Evolutionary conservation across 2,113 vertebrate species (phyloP), one percentile per base, ranked within the genome.

Genomic region (Actenoides hombroni): DNA sequence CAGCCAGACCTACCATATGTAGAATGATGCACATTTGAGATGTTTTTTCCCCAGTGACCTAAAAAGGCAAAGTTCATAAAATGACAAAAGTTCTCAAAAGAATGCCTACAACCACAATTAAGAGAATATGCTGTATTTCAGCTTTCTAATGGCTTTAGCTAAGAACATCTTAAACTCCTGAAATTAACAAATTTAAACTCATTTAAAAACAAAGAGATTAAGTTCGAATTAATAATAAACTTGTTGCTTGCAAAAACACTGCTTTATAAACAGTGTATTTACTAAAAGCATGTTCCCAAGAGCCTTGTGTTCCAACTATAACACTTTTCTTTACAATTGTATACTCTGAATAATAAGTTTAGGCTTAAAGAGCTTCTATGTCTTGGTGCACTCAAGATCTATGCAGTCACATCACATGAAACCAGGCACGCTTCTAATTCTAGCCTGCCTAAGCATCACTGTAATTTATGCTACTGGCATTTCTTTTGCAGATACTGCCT

Each of bases 31-130:
- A 78, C 24, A 10, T 4, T 1, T 2, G 59, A 56, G 17, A 54
- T 11, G 67, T 65, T 83, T 83, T 28, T 51, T 24, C 48, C 20
- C 63, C 54, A 83, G 28, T 53, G 57, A 93, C 46, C 63, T 56
- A 92, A 97, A 97, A 95, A 97, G 68, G 42, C 87, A 69, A 96
- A 95, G 83, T 54, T 44, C 63, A 88, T 88, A 94, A 91, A 93
- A 70, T 80, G 65, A 78, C 10, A 71, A 11, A 68, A 57, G 23
- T 77, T 73, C 39, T 24, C 67, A 64, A 67, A 70, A 69, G 21
- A 91, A 94, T 4, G 13, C 13, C 49, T 40, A 39, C 21, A 71
- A 57, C 4, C 25, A 93, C 84, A 91, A 88, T 92, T 91, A 95
- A 76, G 25, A 91, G 56, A 81, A 79, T 76, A 80, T 26, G 29